Evolutionary conservation across 2,888 invertebrate species (phyloP).

Genomic region (Linnaemya vulpina): DNA sequence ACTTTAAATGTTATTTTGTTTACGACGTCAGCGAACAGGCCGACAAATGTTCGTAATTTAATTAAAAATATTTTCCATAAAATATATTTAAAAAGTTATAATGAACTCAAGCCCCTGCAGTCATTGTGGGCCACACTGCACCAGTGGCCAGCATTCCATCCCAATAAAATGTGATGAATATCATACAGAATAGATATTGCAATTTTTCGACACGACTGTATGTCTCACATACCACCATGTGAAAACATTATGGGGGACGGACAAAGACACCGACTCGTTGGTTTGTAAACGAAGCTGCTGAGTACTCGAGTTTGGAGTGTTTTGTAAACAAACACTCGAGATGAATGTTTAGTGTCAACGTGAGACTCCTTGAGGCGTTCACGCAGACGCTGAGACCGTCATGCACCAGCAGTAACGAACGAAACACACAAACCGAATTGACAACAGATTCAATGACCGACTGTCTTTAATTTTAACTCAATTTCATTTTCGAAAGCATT

Average conservation of each 20-base stretch:
- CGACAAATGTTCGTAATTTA: no score
- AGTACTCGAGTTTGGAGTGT: conserved; percentile 75
- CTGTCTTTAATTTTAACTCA: conserved; percentile 31
- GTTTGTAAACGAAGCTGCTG: conserved; percentile 62
- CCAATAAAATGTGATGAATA: no score
- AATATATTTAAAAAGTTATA: no score
- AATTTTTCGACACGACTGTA: no score
- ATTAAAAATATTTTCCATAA: no score
- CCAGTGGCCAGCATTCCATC: no score
- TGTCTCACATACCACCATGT: no score
- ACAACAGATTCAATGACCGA: conserved; percentile 31
- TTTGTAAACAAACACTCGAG: conserved; percentile 78
- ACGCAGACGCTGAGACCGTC: conserved; percentile 34
- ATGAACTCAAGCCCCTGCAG: no score
- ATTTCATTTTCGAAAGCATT: conserved; percentile 43
- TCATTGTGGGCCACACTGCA: no score
- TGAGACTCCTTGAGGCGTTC: conserved; percentile 28
- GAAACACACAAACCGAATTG: not conserved
- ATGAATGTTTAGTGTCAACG: conserved; percentile 71
- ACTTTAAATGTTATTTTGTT: no score
- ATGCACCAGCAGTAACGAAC: not conserved
- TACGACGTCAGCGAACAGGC: no score
- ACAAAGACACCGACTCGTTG: not conserved
- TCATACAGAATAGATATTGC: no score
- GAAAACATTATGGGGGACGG: not conserved